Conservation (phyloP, 2,888 invertebrate species). For the Pseudanteris insignis region DNA sequence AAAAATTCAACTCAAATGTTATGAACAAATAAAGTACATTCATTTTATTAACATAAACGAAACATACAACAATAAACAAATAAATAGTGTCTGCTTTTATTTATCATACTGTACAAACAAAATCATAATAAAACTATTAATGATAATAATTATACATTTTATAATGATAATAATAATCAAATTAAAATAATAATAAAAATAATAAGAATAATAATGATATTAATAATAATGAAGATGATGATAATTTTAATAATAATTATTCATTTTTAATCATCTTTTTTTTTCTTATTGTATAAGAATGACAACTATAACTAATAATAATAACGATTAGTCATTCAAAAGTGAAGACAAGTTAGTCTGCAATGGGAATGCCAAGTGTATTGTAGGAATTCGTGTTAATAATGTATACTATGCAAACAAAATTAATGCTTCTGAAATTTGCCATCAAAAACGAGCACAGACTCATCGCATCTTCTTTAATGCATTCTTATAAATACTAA, state of each 20-base stretch:
- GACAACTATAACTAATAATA: too few species aligned
- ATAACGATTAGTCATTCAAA: too few species aligned
- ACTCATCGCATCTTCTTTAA: too few species aligned
- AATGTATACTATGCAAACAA: too few species aligned
- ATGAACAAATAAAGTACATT: conserved; percentile 41
- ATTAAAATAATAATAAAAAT: conserved; percentile 25
- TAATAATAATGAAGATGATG: neutral
- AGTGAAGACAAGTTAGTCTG: conserved; percentile 3
- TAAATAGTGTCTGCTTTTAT: conserved; percentile 22
- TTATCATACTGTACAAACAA: conserved; percentile 37
- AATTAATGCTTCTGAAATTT: too few species aligned
- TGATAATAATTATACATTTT: conserved; percentile 21
- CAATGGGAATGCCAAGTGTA: conserved; percentile 17
- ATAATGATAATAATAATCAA: too few species aligned
- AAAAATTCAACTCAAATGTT: conserved; percentile 29
- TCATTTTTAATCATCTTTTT: too few species aligned
- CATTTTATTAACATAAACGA: conserved; percentile 41
- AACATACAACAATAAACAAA: conserved; percentile 41
- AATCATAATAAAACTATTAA: conserved; percentile 14
- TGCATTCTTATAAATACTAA: too few species aligned
- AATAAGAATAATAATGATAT: conserved; percentile 5
- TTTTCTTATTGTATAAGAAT: too few species aligned
- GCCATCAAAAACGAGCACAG: too few species aligned
- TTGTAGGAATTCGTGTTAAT: neutral
- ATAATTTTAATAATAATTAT: neutral